Conservation (phyloP, 2,113 vertebrate genomes). For the Ophiodon elongatus region DNA sequence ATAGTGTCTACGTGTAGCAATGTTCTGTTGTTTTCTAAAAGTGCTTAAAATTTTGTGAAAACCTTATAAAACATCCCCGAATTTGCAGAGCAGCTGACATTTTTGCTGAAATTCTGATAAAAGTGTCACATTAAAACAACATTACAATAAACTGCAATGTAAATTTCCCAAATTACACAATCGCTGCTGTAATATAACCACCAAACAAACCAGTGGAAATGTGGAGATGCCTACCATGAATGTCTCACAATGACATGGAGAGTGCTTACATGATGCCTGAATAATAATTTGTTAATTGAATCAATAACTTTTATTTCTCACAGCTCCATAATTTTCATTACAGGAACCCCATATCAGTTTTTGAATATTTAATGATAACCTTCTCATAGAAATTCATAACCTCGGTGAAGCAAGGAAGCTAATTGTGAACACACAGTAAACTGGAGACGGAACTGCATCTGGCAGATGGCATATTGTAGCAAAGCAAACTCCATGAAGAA, state of each 20-base stretch:
- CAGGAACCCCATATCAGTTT: constrained; percentile 24
- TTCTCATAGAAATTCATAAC: constrained; percentile 43
- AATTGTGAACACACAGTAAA: constrained; percentile 25
- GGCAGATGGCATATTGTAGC: constrained; percentile 38
- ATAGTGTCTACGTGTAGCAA: background rate
- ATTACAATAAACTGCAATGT: background rate
- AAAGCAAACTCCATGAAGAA: constrained; percentile 37
- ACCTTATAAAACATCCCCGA: background rate
- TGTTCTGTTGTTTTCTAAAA: background rate
- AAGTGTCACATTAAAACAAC: background rate
- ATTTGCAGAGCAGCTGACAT: background rate
- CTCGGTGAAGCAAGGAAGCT: constrained; percentile 25
- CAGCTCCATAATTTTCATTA: constrained; percentile 16
- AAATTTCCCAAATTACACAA: background rate
- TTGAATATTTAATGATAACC: constrained; percentile 51
- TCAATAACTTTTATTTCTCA: background rate
- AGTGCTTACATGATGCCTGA: background rate
- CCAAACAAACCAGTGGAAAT: background rate
- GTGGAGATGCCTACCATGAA: background rate
- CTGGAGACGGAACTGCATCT: constrained; percentile 28
- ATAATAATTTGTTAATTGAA: constrained; percentile 40
- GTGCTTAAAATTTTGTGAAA: background rate
- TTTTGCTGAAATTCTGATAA: background rate
- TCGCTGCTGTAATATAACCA: background rate
- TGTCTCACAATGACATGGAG: background rate